These are phyloP conservation scores for Mythimna lalbum DNA, from an alignment of 2,888 invertebrate genomes.

Conservation along the genomic window DNA sequence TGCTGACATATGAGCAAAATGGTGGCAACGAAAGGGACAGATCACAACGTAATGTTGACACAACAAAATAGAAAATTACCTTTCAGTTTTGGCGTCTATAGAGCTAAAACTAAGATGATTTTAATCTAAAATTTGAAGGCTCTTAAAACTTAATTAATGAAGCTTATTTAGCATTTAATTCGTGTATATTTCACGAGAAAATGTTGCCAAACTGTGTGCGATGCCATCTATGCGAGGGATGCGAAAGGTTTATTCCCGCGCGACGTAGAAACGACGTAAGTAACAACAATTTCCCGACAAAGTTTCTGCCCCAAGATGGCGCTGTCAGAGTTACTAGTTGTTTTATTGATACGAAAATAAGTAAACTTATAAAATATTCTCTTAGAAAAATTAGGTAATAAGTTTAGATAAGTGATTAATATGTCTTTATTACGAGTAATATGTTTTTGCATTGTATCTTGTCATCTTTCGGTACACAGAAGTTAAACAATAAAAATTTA, in stretches of 20 bases:
- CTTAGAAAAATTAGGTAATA: background rate
- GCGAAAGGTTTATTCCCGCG: background rate
- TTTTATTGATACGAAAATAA: background rate
- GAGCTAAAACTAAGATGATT: background rate
- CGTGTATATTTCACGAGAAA: background rate
- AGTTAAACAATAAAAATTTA: too few species aligned
- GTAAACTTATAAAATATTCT: background rate
- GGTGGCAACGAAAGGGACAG: constrained; percentile 23
- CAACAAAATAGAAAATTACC: constrained; percentile 6
- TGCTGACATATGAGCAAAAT: background rate
- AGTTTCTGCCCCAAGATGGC: constrained; percentile 34
- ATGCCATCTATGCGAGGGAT: constrained; percentile 43
- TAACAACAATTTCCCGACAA: background rate
- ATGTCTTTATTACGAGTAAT: too few species aligned
- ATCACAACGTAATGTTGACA: constrained; percentile 9
- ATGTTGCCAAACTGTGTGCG: constrained; percentile 2
- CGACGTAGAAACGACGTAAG: background rate
- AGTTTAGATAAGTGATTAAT: background rate
- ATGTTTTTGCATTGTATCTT: too few species aligned
- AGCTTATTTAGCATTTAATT: background rate
- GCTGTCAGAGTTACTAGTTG: constrained; percentile 5
- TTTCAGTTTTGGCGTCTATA: background rate
- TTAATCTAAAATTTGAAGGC: background rate
- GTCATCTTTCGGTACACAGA: too few species aligned
- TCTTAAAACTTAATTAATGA: constrained; percentile 1